A percentile compares a stretch with the other conserved stretches of the same genome.
Evolutionary conservation across 2,113 vertebrate genomes (phyloP).

Genomic region (Daubentonia madagascariensis): DNA sequence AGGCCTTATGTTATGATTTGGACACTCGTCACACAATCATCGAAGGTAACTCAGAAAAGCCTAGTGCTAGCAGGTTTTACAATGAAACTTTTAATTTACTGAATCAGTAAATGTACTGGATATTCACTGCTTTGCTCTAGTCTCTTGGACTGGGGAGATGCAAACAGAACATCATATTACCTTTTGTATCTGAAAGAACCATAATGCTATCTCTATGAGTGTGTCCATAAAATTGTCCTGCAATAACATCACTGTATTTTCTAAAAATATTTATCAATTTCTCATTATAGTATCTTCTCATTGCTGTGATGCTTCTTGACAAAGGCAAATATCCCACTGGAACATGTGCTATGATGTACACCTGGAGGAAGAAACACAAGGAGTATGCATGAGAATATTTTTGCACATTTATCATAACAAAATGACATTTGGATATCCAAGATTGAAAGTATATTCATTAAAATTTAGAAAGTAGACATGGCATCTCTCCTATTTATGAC

Average conservation of each 20-base stretch:
- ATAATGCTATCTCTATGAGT: conserved; percentile 96
- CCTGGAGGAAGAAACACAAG: conserved; percentile 81
- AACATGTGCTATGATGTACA: conserved; percentile 93
- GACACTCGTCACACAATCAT: neutral
- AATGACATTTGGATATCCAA: neutral
- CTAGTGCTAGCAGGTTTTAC: neutral
- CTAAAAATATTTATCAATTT: conserved; percentile 90
- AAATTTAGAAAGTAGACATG: conserved; percentile 19
- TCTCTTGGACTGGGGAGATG: neutral
- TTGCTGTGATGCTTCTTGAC: conserved; percentile 81
- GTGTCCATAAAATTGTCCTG: conserved; percentile 96
- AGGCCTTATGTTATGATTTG: neutral
- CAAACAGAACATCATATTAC: conserved; percentile 75
- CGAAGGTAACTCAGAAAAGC: neutral
- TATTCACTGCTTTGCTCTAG: neutral
- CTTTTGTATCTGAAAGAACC: conserved; percentile 90
- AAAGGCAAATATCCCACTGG: conserved; percentile 93
- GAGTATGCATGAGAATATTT: neutral
- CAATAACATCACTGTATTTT: conserved; percentile 88
- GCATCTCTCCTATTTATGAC: neutral
- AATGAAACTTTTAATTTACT: neutral
- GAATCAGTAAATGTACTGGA: neutral
- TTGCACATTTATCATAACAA: neutral
- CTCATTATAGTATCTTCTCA: conserved; percentile 89
- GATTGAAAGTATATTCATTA: neutral